A percentile compares a stretch with the other conserved stretches of the same genome.
Evolutionary conservation across 2,113 vertebrate species (phyloP).

Genomic region (Catharus fuscescens): DNA sequence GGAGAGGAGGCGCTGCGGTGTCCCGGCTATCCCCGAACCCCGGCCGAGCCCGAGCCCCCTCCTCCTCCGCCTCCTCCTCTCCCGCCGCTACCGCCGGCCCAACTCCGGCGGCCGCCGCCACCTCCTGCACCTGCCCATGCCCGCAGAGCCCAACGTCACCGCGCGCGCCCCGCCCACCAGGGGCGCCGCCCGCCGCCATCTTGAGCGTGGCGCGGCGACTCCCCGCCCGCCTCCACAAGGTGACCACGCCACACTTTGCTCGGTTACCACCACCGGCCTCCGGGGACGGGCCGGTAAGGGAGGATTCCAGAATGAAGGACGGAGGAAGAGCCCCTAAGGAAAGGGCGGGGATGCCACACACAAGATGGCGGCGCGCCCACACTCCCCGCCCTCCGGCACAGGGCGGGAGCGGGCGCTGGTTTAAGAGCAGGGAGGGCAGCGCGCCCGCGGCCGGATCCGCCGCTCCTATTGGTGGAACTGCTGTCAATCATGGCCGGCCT

Average conservation of each 20-base stretch:
- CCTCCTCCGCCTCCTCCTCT: not conserved
- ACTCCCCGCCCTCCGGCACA: not conserved
- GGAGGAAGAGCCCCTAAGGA: not conserved
- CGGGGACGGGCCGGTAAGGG: accelerated
- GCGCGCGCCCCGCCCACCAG: not conserved
- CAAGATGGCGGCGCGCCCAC: constrained; percentile 28
- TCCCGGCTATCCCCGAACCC: not conserved
- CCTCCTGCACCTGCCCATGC: constrained; percentile 57
- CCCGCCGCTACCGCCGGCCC: constrained; percentile 53
- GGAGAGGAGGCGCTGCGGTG: not conserved
- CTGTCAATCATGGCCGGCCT: not conserved
- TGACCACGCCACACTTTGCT: accelerated
- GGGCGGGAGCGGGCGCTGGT: not conserved
- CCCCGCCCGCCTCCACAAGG: accelerated
- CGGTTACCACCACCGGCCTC: no score
- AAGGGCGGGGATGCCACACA: constrained; percentile 58
- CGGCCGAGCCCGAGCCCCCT: not conserved
- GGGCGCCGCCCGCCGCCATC: constrained; percentile 35
- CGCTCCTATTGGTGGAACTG: not conserved
- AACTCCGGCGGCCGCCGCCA: constrained; percentile 54
- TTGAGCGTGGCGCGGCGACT: constrained; percentile 26
- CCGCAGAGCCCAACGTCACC: constrained; percentile 66
- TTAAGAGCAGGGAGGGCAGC: accelerated
- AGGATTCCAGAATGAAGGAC: accelerated
- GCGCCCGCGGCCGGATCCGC: accelerated